These are phyloP conservation scores for Nycticorax nycticorax DNA, from an alignment of 2,113 vertebrate species.

Conservation along the genomic window DNA sequence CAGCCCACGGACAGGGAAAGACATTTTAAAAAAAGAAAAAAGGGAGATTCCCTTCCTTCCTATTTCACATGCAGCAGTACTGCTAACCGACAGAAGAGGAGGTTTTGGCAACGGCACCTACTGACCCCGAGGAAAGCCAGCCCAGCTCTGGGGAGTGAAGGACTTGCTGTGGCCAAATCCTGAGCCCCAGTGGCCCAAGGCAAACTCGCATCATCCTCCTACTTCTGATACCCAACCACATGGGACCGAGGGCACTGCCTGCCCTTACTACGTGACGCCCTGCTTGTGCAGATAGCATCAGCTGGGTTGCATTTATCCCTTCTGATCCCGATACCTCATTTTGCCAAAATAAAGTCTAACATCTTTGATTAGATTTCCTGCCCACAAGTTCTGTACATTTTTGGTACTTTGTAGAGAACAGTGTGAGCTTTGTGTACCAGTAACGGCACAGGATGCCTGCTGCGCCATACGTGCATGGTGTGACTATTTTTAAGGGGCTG, in stretches of 20 bases:
- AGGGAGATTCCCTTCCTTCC: background rate
- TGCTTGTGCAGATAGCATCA: too few species aligned
- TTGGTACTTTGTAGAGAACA: rapidly evolving
- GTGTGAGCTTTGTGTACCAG: rapidly evolving
- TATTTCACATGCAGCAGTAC: background rate
- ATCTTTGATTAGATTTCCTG: background rate
- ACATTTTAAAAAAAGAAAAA: background rate
- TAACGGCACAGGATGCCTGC: rapidly evolving
- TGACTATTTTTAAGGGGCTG: background rate
- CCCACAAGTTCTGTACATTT: background rate
- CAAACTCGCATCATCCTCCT: rapidly evolving
- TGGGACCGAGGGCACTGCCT: rapidly evolving
- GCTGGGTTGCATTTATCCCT: background rate
- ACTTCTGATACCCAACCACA: rapidly evolving
- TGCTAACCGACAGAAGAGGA: background rate
- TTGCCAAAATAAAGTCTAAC: background rate
- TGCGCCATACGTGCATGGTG: rapidly evolving
- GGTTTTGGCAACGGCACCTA: rapidly evolving
- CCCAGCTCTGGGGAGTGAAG: rapidly evolving
- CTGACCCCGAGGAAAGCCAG: background rate
- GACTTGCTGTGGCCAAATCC: background rate
- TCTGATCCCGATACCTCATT: rapidly evolving
- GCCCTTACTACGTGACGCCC: rapidly evolving
- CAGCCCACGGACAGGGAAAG: background rate
- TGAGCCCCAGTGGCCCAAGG: rapidly evolving